These are phyloP conservation scores for Lycia hirtaria DNA, from an alignment of 2,888 invertebrate species.

Conservation along the genomic window DNA sequence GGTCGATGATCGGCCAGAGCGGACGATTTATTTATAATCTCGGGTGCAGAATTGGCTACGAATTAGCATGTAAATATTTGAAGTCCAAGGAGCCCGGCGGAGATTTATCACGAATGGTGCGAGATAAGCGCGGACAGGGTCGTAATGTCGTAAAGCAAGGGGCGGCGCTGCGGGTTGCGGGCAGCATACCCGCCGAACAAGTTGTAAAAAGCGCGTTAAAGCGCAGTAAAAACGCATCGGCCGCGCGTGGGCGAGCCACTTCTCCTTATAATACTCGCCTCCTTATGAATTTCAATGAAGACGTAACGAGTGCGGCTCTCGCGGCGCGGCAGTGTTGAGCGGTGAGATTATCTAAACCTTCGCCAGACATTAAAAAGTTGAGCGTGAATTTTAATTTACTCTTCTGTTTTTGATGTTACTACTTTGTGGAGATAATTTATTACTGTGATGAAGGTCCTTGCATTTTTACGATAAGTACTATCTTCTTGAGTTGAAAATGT, in stretches of 20 bases:
- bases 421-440: conserved; percentile 22
- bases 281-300: conserved; percentile 85
- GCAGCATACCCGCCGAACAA: conserved; percentile 76
- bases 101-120: conserved; percentile 80
- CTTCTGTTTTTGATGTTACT: conserved; percentile 13
- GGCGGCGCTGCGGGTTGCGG: conserved; percentile 52
- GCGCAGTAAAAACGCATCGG: conserved; percentile 84
- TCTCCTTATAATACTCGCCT: conserved; percentile 76
- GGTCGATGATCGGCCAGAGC: conserved; percentile 71
- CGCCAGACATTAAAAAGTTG: conserved; percentile 33
- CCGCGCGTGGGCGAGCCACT: conserved; percentile 47
- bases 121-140: conserved; percentile 79
- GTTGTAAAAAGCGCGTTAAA: conserved; percentile 85
- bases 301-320: conserved; percentile 63
- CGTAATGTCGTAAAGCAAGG: conserved; percentile 82
- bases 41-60: conserved; percentile 81
- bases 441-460: not conserved
- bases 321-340: conserved; percentile 58
- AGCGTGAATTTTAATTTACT: conserved; percentile 29
- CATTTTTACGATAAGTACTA: not conserved
- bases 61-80: conserved; percentile 86
- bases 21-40: conserved; percentile 83
- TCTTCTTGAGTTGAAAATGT: not conserved
- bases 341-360: conserved; percentile 40
- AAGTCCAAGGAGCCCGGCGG: conserved; percentile 79